Conservation (phyloP, 2,888 invertebrate genomes). For the Parthenolecanium corni region DNA sequence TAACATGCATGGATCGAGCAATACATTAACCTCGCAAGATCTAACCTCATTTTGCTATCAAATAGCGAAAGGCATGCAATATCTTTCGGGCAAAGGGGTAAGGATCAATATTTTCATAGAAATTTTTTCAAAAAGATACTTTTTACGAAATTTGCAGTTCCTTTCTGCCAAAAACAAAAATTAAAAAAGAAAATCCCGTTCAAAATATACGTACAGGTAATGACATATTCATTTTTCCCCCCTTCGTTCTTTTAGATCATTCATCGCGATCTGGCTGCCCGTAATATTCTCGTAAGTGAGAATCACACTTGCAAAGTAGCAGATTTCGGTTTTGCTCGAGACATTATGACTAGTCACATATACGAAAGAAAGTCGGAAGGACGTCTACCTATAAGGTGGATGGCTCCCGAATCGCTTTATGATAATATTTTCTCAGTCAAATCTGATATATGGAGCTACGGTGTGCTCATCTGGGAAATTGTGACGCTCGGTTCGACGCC, state of each 20-base stretch:
- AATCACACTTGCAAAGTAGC: constrained; percentile 84
- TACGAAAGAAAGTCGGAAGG: constrained; percentile 78
- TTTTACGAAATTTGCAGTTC: no score
- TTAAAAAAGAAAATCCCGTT: no score
- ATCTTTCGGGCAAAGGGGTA: constrained; percentile 70
- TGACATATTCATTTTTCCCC: no score
- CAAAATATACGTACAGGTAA: no score
- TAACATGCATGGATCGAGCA: constrained; percentile 63
- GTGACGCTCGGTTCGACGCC: constrained; percentile 90
- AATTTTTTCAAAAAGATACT: no score
- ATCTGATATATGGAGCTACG: constrained; percentile 93
- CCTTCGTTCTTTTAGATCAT: constrained; percentile 46
- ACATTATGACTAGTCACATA: constrained; percentile 73
- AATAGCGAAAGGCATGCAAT: constrained; percentile 81
- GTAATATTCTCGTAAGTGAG: constrained; percentile 92
- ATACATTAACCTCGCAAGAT: constrained; percentile 69
- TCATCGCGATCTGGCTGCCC: constrained; percentile 92
- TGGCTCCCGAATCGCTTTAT: constrained; percentile 89
- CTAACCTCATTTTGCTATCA: constrained; percentile 84
- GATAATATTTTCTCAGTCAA: constrained; percentile 89
- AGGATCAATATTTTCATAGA: no score
- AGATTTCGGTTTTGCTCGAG: constrained; percentile 84
- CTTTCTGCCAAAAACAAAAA: no score
- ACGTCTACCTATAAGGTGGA: constrained; percentile 74
- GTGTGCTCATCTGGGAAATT: constrained; percentile 89